These are phyloP conservation scores for Taphrorychus bicolor DNA, from an alignment of 2,888 invertebrate genomes.

Conservation along the genomic window DNA sequence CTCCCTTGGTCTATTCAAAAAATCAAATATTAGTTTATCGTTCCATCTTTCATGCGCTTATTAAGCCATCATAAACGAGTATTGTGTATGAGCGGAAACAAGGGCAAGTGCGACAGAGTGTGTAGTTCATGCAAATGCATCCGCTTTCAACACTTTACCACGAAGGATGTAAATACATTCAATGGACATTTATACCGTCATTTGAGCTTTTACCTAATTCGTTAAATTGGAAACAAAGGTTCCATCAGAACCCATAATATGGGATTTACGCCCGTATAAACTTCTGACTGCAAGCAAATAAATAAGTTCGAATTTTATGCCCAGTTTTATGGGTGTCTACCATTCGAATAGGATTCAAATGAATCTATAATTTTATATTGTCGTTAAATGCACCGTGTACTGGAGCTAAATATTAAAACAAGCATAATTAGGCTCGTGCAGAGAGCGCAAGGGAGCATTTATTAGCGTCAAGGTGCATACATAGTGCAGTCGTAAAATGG, in stretches of 20 bases:
- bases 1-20: background rate
- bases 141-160: no score
- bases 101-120: background rate
- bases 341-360: conserved; percentile 7
- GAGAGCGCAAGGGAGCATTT: background rate
- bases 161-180: no score
- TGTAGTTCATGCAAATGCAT: background rate
- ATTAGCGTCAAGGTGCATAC: background rate
- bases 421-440: conserved; percentile 18
- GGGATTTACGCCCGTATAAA: background rate
- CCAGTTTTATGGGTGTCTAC: background rate
- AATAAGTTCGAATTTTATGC: conserved; percentile 3
- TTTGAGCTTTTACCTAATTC: no score
- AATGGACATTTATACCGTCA: no score
- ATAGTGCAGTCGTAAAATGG: no score
- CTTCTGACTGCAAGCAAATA: background rate
- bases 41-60: background rate
- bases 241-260: background rate
- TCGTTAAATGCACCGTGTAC: conserved; percentile 15
- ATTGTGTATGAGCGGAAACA: background rate
- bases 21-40: background rate
- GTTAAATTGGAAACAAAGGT: background rate
- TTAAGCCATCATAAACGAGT: background rate
- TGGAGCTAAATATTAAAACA: background rate
- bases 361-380: conserved; percentile 29